Percentiles rank a stretch among this genome's conserved stretches.
These are phyloP conservation scores for Argynnis bischoffii DNA, from an alignment of 2,888 invertebrate species.

Conservation along the genomic window DNA sequence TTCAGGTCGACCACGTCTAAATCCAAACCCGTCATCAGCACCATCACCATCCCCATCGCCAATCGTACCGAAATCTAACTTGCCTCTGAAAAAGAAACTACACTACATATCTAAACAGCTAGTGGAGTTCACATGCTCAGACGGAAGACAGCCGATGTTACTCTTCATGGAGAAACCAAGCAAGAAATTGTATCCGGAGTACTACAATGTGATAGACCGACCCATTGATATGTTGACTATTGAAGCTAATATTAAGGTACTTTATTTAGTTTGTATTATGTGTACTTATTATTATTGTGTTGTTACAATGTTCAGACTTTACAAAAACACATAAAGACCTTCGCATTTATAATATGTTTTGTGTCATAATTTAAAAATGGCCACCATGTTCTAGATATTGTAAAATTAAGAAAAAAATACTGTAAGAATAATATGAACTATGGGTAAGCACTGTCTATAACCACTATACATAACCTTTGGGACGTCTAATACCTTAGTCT, in stretches of 20 bases:
- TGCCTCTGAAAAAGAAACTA: slow-evolving; percentile 90
- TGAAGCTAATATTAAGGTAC: slow-evolving; percentile 92
- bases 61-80: slow-evolving; percentile 62
- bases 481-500: too few relatives aligned
- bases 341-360: not conserved
- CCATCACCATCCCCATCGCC: slow-evolving; percentile 52
- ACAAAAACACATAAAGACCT: too few relatives aligned
- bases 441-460: not conserved
- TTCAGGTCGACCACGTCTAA: slow-evolving; percentile 72
- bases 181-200: slow-evolving; percentile 96
- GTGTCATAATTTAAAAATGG: too few relatives aligned
- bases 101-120: slow-evolving; percentile 88
- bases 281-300: too few relatives aligned
- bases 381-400: too few relatives aligned
- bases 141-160: slow-evolving; percentile 92
- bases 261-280: slow-evolving; percentile 15
- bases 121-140: slow-evolving; percentile 78
- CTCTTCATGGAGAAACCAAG: slow-evolving; percentile 98
- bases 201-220: slow-evolving; percentile 95
- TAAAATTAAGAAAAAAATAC: too few relatives aligned
- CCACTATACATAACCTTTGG: not conserved
- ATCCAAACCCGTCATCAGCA: slow-evolving; percentile 53
- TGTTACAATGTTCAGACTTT: too few relatives aligned
- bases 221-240: slow-evolving; percentile 98
- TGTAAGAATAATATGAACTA: too few relatives aligned